Evolutionary conservation across 2,113 vertebrate species (phyloP).

Genomic region (Equus przewalskii): DNA sequence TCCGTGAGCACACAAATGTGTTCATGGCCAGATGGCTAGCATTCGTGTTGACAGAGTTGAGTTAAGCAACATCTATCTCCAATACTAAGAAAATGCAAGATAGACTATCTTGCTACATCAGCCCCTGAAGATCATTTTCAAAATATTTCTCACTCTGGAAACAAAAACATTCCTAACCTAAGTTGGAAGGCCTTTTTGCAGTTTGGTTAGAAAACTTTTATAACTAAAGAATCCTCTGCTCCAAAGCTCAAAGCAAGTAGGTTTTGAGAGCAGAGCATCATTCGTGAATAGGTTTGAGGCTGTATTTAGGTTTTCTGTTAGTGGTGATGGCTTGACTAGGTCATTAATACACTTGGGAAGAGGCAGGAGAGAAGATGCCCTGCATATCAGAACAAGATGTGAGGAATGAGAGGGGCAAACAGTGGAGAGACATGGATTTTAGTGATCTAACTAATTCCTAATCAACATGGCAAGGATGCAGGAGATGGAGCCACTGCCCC

Average conservation of each 20-base stretch:
- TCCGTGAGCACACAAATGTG: background rate
- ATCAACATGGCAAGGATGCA: too few relatives aligned
- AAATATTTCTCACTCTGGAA: slow-evolving; percentile 7
- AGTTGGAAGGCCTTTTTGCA: background rate
- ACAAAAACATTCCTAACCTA: background rate
- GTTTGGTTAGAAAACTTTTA: background rate
- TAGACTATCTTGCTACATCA: background rate
- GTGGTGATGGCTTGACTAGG: background rate
- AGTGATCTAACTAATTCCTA: background rate
- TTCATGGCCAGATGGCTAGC: background rate
- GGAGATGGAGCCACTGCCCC: rapidly evolving
- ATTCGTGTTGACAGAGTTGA: background rate
- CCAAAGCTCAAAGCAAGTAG: background rate
- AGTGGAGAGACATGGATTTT: background rate
- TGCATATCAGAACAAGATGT: background rate
- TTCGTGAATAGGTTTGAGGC: background rate
- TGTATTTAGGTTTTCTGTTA: slow-evolving; percentile 13
- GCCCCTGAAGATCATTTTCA: background rate
- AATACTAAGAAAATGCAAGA: background rate
- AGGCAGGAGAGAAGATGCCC: background rate
- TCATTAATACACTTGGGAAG: background rate
- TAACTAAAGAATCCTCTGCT: background rate
- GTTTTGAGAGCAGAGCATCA: background rate
- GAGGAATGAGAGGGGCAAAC: background rate
- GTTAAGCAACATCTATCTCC: background rate